Conservation (phyloP, 2,113 vertebrate genomes). For the Pedionomus torquatus region DNA sequence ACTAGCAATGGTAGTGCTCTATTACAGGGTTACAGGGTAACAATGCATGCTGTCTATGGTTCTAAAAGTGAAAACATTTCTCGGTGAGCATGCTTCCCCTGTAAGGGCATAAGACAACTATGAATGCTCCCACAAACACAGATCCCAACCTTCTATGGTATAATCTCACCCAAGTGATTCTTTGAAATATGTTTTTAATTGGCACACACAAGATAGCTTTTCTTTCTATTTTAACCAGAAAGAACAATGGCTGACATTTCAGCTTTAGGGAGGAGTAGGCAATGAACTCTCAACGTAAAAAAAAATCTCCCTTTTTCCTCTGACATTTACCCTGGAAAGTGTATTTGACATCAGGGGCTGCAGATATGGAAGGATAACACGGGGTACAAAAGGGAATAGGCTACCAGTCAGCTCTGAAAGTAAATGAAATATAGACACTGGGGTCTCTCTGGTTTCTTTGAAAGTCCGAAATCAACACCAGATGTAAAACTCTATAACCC, state of each 20-base stretch:
- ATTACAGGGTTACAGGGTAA: background rate
- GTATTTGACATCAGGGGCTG: background rate
- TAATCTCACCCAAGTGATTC: background rate
- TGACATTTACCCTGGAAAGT: conserved; percentile 18
- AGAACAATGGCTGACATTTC: background rate
- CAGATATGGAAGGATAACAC: background rate
- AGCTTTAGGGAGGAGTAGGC: background rate
- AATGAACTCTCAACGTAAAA: background rate
- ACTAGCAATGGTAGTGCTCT: background rate
- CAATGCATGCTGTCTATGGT: background rate
- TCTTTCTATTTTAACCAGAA: background rate
- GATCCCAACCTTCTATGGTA: background rate
- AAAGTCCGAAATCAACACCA: rapidly evolving
- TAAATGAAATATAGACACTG: background rate
- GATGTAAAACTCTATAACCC: background rate
- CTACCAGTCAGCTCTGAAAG: background rate
- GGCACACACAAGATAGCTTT: background rate
- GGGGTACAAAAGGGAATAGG: background rate
- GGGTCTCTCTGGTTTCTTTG: background rate
- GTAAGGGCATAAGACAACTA: background rate
- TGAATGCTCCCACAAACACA: background rate
- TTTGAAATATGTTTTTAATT: background rate
- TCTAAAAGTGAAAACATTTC: background rate
- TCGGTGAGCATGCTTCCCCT: background rate
- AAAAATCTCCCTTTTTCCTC: background rate